phyloP scores from a whole-genome alignment of 2,113 vertebrate genomes.

The Strix aluco region DNA sequence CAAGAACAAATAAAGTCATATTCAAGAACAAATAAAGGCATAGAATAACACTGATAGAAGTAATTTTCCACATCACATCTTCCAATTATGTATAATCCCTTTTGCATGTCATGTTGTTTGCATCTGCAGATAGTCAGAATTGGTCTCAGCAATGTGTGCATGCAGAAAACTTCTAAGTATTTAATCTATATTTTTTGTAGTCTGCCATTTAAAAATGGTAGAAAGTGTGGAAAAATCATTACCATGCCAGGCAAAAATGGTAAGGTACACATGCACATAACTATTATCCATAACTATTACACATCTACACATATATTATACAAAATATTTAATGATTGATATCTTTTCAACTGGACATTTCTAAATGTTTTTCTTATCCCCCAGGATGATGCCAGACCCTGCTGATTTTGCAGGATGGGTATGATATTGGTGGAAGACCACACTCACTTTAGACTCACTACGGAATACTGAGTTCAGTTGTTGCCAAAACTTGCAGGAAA shows the following conservation, averaged over 20 bases:
- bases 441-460: neutral
- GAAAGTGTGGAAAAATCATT: neutral
- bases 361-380: neutral
- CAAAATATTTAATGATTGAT: neutral
- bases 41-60: conserved; percentile 9
- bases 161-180: neutral
- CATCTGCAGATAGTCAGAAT: conserved; percentile 8
- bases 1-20: too few relatives aligned
- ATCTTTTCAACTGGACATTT: neutral
- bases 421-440: neutral
- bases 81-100: conserved; percentile 23
- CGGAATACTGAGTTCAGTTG: neutral
- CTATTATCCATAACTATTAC: too few relatives aligned
- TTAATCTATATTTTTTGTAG: neutral
- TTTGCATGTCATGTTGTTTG: neutral
- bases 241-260: neutral
- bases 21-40: conserved; percentile 23
- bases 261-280: neutral
- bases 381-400: neutral
- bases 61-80: conserved; percentile 37
- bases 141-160: neutral
- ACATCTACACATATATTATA: neutral
- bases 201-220: neutral
- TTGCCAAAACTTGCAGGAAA: neutral
- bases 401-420: neutral